phyloP scores from a whole-genome alignment of 1,140 invertebrate genomes.

The Lepidurus arcticus region DNA sequence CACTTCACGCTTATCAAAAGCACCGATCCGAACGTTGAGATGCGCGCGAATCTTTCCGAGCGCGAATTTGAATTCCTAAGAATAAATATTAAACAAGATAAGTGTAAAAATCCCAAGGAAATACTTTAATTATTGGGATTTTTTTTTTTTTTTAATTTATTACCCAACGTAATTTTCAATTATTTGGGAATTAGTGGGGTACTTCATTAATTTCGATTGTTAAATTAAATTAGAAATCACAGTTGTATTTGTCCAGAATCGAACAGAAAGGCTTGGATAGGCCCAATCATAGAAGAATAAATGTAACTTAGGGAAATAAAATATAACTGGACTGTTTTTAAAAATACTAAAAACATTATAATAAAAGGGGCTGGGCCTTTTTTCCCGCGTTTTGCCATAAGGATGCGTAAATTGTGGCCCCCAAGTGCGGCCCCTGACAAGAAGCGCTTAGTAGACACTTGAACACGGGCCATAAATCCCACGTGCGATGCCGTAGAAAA shows the following conservation, averaged over 20 bases:
- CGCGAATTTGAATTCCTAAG: background rate
- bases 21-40: background rate
- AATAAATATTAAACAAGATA: no score
- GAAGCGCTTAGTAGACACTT: constrained; percentile 21
- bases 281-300: background rate
- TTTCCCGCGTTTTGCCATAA: constrained; percentile 2
- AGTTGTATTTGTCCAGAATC: no score
- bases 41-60: background rate
- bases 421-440: constrained; percentile 8
- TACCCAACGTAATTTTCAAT: no score
- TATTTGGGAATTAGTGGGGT: no score
- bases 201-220: no score
- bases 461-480: constrained; percentile 17
- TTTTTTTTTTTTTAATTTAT: no score
- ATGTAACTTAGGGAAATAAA: background rate
- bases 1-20: background rate
- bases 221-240: no score
- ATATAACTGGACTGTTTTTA: background rate
- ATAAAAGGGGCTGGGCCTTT: background rate
- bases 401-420: constrained; percentile 20
- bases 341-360: background rate
- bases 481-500: constrained; percentile 21
- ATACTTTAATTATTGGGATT: no score
- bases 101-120: no score
- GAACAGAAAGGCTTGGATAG: no score